Percentiles rank a stretch among this genome's conserved stretches.
Evolutionary conservation across 2,797 vertebrate genomes (phyloP).

Genomic region (Xenopus petersii): DNA sequence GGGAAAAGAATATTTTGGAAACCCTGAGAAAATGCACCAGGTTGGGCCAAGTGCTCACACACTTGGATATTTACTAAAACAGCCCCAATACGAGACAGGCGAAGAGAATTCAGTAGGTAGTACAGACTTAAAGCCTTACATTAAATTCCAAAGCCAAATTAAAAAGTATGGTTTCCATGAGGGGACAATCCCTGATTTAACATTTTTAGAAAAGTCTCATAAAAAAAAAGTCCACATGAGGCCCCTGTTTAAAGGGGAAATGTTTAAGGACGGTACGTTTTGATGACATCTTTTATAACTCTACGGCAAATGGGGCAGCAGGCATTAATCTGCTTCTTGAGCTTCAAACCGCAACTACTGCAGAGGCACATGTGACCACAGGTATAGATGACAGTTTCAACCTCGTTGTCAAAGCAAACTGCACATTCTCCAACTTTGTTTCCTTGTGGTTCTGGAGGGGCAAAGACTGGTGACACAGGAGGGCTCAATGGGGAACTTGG

Average conservation of each 20-base stretch:
- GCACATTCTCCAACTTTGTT: constrained; percentile 90
- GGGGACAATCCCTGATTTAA: constrained; percentile 29
- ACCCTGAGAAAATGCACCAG: neutral
- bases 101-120: neutral
- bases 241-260: neutral
- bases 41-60: neutral
- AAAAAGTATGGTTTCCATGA: constrained; percentile 10
- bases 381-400: constrained; percentile 97
- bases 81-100: neutral
- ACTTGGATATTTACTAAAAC: neutral
- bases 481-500: constrained; percentile 94
- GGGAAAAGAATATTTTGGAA: neutral
- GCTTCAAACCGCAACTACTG: constrained; percentile 89
- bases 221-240: constrained; percentile 18
- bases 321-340: constrained; percentile 89
- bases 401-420: constrained; percentile 94
- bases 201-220: constrained; percentile 26
- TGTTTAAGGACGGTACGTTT: constrained; percentile 90
- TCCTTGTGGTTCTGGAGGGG: constrained; percentile 70
- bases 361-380: constrained; percentile 99
- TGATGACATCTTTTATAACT: constrained; percentile 97
- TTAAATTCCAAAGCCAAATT: constrained; percentile 11
- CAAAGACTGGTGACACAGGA: constrained; percentile 77
- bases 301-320: constrained; percentile 96
- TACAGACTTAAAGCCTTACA: neutral